Conservation (phyloP, 30 jellyfish, hydroid and myxozoan species). For the Hydractinia symbiolongicarpus region DNA sequence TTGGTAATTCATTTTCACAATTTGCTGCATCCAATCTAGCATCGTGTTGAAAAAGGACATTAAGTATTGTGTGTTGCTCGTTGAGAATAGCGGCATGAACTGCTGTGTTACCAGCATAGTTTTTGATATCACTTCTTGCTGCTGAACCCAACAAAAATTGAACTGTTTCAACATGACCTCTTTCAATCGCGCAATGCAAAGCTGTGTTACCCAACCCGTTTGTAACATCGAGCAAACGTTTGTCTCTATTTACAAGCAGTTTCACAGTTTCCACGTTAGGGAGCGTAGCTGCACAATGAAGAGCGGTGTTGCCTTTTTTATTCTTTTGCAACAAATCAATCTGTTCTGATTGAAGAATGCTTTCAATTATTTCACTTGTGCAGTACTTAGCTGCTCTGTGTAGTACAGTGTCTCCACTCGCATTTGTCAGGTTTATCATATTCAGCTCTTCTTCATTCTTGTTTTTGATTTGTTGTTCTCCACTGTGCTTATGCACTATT, state of each 20-base stretch:
- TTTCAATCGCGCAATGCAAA: conserved; percentile 12
- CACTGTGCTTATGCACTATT: not conserved
- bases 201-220: conserved; percentile 15
- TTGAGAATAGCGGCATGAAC: not conserved
- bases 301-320: conserved; percentile 7
- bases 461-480: not conserved
- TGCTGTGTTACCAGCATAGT: not conserved
- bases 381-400: not conserved
- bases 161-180: not conserved
- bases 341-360: not conserved
- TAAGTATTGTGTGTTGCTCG: not conserved
- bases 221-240: not conserved
- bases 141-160: not conserved
- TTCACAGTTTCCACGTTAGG: not conserved
- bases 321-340: not conserved
- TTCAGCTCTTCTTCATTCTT: not conserved
- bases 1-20: not conserved
- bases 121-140: not conserved
- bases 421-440: not conserved
- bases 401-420: not conserved
- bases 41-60: not conserved
- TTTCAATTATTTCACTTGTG: not conserved
- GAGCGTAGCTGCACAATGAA: conserved; percentile 5
- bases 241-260: not conserved
- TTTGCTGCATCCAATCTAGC: not conserved